Evolutionary conservation across 2,113 vertebrate genomes (phyloP).

Genomic region (Stegostoma tigrinum): DNA sequence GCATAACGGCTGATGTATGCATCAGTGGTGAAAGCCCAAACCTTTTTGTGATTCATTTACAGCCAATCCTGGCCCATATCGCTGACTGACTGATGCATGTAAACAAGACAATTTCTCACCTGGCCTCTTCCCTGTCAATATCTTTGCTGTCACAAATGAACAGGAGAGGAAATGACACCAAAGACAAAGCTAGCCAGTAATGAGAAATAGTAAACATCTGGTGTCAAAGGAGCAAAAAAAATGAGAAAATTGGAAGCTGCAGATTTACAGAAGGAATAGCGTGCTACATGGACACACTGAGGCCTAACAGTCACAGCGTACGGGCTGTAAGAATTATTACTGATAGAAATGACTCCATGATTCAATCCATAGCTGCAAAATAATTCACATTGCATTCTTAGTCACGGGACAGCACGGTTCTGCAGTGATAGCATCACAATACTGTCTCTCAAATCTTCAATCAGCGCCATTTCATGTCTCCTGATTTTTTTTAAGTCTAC

Average conservation of each 20-base stretch:
- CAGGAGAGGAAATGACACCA: not conserved
- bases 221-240: not conserved
- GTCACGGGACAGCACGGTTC: not conserved
- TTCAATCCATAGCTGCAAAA: not conserved
- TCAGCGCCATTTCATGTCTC: not conserved
- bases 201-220: not conserved
- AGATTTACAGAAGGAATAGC: constrained; percentile 1
- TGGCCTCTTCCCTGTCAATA: not conserved
- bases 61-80: not conserved
- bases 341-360: not conserved
- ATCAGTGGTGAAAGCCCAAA: not conserved
- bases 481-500: not conserved
- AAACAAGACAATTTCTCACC: not conserved
- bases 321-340: not conserved
- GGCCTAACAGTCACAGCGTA: not conserved
- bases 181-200: not conserved
- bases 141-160: not conserved
- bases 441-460: not conserved
- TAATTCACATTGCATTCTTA: not conserved
- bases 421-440: not conserved
- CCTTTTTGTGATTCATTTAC: not conserved
- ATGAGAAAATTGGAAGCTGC: not conserved
- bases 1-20: not conserved
- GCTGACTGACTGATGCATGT: not conserved
- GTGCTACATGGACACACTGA: not conserved